Conservation (phyloP, 2,797 vertebrate species). For the Ctenopoma multispine region DNA sequence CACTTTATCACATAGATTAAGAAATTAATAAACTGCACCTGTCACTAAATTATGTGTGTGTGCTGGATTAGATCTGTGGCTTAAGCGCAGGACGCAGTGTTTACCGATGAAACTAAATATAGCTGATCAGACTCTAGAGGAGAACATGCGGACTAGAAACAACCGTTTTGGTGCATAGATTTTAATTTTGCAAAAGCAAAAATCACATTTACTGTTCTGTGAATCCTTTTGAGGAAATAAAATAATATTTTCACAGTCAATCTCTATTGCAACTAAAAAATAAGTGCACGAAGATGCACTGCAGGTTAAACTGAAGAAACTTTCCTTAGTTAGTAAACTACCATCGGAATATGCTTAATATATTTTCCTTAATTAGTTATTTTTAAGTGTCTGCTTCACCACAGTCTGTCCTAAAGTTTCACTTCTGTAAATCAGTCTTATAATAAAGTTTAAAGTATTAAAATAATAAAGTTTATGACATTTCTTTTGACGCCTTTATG, state of each 20-base stretch:
- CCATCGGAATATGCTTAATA: no score
- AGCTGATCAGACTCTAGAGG: background rate
- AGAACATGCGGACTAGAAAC: background rate
- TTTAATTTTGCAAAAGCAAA: no score
- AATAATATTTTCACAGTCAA: no score
- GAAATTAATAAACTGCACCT: background rate
- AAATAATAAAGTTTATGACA: background rate
- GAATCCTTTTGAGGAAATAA: no score
- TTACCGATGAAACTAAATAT: background rate
- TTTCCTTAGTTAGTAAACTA: background rate
- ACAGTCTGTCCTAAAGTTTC: background rate
- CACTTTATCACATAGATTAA: background rate
- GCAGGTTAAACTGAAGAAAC: background rate
- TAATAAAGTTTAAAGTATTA: fast-evolving
- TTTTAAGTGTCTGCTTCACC: no score
- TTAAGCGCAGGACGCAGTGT: no score
- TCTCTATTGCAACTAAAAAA: no score
- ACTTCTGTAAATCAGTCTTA: background rate
- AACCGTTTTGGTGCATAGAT: background rate
- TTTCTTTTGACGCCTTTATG: no score
- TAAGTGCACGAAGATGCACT: no score
- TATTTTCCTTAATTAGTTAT: no score
- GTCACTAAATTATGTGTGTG: background rate
- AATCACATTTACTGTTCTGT: no score
- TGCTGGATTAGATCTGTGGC: background rate